Evolutionary conservation across 2,113 vertebrate species (phyloP).

Genomic region (Lycaon pictus): DNA sequence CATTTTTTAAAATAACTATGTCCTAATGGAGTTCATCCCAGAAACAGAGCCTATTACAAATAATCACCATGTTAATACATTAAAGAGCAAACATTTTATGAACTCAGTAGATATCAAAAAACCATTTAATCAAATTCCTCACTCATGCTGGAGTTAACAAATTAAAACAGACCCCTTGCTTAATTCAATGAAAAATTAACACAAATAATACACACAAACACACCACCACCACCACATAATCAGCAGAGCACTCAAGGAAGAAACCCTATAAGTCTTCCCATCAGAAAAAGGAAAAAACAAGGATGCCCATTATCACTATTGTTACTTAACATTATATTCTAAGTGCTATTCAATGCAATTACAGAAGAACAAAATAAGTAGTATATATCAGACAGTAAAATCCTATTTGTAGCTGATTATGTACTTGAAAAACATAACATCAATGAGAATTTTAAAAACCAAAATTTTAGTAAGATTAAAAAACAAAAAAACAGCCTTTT

Average conservation of each 20-base stretch:
- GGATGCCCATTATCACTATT: not conserved
- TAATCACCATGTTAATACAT: conserved; percentile 37
- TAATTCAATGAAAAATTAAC: conserved; percentile 28
- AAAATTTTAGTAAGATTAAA: not conserved
- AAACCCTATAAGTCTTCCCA: not conserved
- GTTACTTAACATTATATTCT: not conserved
- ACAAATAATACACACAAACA: not conserved
- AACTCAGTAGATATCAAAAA: conserved; percentile 29
- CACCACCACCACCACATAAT: not conserved
- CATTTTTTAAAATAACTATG: not conserved
- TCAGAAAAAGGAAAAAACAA: not conserved
- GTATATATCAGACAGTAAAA: not conserved
- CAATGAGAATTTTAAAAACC: not conserved
- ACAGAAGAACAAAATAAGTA: not conserved
- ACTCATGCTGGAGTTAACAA: not conserved
- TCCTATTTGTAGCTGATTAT: not conserved
- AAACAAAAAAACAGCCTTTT: conserved; percentile 16
- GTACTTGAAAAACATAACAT: conserved; percentile 15
- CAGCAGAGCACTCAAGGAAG: not conserved
- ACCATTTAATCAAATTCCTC: conserved; percentile 24
- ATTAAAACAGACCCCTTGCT: conserved; percentile 38
- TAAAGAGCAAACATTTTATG: conserved; percentile 46
- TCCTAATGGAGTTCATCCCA: not conserved
- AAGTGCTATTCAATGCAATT: not conserved
- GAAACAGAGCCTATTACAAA: conserved; percentile 50